Base-by-base conservation (phyloP, 2,113 vertebrate species). In the Tychaedon coryphoeus region DNA sequence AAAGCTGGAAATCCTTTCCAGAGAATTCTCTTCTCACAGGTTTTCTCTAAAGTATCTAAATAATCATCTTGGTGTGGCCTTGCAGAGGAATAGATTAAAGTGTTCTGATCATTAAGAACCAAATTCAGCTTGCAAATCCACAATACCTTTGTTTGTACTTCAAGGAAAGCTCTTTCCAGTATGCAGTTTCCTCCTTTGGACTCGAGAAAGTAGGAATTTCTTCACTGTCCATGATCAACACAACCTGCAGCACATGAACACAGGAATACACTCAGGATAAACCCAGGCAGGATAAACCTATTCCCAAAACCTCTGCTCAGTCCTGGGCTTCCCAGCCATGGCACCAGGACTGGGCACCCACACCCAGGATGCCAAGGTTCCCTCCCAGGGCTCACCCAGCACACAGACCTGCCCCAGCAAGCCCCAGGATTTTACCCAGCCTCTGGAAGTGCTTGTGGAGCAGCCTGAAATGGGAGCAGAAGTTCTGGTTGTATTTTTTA, bases 121-220 rank as follows among this genome's bases (percentile, higher is more conserved):
- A 87, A 75, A 85, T 5, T 56, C 62, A 91, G 51, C 9, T 61
- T 80, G 60, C 26, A 62, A 86, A 86, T 57, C 28, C 57, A 29
- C 31, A 26, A 31, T 98, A 99, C 99, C 99, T 99, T 98, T 99
- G 99, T 86, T 99, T 99, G 94, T 99, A 99, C 94, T 99, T 99
- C 82, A 99, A 98, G 81, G 99, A 99, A 96, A 99, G 98, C 81
- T 98, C 98, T 97, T 99, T 99, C 99, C 99, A 99, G 96, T 99
- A 99, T 3, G 98, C 98, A 81, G 98, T 98, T 98, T 99, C 99
- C 95, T 99, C 99, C 78, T 99, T 99, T 96, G 99, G 99, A 98
- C 98, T 99, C 7, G 98, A 98, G 97, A 99, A 99, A 97, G 99
- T 99, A 47, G 99, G 99, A 97, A 99, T 99, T 98, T 99, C 99